Conservation (phyloP, 2,797 vertebrate species). For the Atherinosoma microstoma region DNA sequence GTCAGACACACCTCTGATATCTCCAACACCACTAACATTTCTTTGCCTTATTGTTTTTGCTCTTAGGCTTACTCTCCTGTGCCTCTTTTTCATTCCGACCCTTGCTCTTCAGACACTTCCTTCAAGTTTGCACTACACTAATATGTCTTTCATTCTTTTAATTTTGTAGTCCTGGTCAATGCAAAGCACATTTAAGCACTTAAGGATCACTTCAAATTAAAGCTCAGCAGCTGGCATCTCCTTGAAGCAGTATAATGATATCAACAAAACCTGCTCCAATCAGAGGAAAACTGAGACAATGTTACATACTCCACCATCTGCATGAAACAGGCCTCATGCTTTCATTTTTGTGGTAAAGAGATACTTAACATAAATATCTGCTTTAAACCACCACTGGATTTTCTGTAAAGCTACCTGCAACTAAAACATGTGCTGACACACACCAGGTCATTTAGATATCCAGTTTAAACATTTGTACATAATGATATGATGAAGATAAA, state of each 20-base stretch:
- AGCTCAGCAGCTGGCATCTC: constrained; percentile 53
- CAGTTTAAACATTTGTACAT: constrained; percentile 27
- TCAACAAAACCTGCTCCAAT: constrained; percentile 69
- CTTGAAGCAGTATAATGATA: constrained; percentile 63
- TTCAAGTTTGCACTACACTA: constrained; percentile 5
- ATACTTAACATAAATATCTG: constrained; percentile 48
- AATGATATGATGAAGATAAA: constrained; percentile 17
- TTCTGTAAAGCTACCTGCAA: constrained; percentile 44
- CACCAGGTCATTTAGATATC: constrained; percentile 16
- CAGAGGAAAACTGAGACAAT: constrained; percentile 53
- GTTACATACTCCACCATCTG: constrained; percentile 57
- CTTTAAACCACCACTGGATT: constrained; percentile 27
- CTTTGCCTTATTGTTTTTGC: constrained; percentile 31
- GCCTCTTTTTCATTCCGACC: constrained; percentile 22
- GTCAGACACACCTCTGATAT: constrained; percentile 76
- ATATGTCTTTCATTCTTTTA: not conserved
- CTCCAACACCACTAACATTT: constrained; percentile 47
- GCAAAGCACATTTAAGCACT: constrained; percentile 4
- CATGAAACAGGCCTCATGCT: constrained; percentile 43
- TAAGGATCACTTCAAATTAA: constrained; percentile 37
- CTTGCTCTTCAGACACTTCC: constrained; percentile 12
- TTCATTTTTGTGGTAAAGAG: constrained; percentile 49
- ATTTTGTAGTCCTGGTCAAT: constrained; percentile 5
- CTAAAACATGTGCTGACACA: constrained; percentile 30
- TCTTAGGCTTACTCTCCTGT: constrained; percentile 12